These are phyloP conservation scores for Drosophila niveifrons DNA, from an alignment of 2,888 invertebrate genomes.

Conservation along the genomic window DNA sequence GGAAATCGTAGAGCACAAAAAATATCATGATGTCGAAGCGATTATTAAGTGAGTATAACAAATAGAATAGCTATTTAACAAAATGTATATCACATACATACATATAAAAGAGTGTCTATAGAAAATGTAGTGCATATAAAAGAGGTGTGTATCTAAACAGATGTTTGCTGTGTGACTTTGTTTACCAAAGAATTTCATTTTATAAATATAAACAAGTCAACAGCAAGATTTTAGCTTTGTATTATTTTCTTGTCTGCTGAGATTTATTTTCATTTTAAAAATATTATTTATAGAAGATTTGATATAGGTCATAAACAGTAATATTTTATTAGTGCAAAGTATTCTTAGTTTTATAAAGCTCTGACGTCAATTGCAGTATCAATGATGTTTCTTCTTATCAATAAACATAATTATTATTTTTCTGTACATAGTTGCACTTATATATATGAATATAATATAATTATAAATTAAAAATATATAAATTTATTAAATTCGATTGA, in stretches of 20 bases:
- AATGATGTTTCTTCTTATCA: constrained; percentile 21
- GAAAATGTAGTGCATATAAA: neutral
- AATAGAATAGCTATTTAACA: neutral
- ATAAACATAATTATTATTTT: neutral
- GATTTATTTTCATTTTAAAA: neutral
- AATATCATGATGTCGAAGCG: constrained; percentile 59
- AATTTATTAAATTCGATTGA: neutral
- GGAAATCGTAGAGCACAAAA: constrained; percentile 9
- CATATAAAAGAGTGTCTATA: neutral
- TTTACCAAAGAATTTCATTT: neutral
- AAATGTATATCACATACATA: neutral
- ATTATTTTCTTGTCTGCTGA: neutral
- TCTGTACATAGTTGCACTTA: neutral
- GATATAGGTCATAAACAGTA: constrained; percentile 8
- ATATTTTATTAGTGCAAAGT: neutral
- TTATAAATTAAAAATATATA: too few species aligned
- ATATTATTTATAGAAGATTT: constrained; percentile 8
- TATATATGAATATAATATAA: neutral
- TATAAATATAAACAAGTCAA: constrained; percentile 2
- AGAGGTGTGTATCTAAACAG: neutral
- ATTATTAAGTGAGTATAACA: constrained; percentile 55
- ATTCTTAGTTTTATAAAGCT: neutral
- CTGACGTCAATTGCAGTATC: constrained; percentile 22
- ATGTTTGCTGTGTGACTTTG: constrained; percentile 1
- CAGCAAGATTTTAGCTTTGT: neutral